These are phyloP conservation scores for Dasyornis broadbenti DNA, from an alignment of 2,113 vertebrate genomes.

Conservation along the genomic window DNA sequence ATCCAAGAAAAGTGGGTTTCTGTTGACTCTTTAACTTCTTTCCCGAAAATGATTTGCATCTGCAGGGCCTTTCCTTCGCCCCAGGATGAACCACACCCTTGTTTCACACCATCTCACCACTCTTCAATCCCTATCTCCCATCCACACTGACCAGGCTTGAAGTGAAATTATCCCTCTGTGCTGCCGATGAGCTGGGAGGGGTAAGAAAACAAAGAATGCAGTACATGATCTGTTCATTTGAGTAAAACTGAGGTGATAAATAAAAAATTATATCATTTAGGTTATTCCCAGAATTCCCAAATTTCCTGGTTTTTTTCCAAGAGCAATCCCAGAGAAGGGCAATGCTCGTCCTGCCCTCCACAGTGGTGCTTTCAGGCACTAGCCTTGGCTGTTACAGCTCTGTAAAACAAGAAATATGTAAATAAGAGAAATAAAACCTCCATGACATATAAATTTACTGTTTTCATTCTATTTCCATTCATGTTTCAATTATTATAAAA, in stretches of 20 bases:
- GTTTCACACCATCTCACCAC: neutral
- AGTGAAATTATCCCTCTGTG: neutral
- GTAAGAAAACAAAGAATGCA: neutral
- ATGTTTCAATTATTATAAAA: neutral
- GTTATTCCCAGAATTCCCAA: neutral
- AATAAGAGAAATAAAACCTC: neutral
- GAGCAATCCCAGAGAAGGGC: neutral
- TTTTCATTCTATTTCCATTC: neutral
- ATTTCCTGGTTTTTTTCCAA: neutral
- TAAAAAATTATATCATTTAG: neutral
- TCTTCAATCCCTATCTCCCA: neutral
- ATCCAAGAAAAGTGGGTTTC: neutral
- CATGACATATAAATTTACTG: accelerated
- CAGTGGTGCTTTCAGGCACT: neutral
- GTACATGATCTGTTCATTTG: neutral
- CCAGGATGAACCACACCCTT: neutral
- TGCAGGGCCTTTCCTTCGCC: neutral
- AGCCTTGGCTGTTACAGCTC: neutral
- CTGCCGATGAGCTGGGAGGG: neutral
- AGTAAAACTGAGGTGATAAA: neutral
- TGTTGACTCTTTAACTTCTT: neutral
- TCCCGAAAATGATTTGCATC: neutral
- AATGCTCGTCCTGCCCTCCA: neutral
- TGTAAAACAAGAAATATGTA: neutral
- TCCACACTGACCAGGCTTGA: neutral